Conservation (phyloP, 2,888 invertebrate genomes). For the Melinaea menophilus region DNA sequence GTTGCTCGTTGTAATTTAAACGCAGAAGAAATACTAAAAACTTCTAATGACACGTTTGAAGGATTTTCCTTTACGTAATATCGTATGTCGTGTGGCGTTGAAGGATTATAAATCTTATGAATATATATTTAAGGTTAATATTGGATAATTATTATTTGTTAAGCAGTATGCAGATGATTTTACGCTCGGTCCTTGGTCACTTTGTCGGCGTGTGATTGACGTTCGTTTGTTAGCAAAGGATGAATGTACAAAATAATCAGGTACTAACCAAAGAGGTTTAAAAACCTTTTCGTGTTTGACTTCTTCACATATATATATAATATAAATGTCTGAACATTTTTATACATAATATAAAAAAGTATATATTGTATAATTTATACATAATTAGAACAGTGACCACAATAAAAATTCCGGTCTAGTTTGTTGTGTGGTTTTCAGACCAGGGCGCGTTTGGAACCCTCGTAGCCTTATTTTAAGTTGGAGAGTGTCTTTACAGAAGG, state of each 20-base stretch:
- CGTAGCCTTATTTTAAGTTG: too few species aligned
- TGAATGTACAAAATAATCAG: slow-evolving; percentile 16
- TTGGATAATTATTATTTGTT: slow-evolving; percentile 21
- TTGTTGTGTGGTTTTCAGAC: too few species aligned
- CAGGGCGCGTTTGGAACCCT: too few species aligned
- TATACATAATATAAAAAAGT: too few species aligned
- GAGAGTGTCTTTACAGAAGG: too few species aligned
- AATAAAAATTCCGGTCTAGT: too few species aligned
- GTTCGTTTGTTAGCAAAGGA: slow-evolving; percentile 25
- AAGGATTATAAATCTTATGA: slow-evolving; percentile 19
- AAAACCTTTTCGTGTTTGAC: background rate
- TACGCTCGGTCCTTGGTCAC: slow-evolving; percentile 37
- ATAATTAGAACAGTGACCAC: too few species aligned
- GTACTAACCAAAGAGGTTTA: slow-evolving; percentile 8
- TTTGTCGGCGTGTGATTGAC: slow-evolving; percentile 35
- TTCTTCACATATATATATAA: background rate
- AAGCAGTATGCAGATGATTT: slow-evolving; percentile 36
- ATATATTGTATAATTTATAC: too few species aligned
- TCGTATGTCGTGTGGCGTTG: slow-evolving; percentile 14
- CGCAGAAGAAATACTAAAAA: slow-evolving; percentile 37
- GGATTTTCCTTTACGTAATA: slow-evolving; percentile 14
- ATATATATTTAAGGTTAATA: slow-evolving; percentile 12
- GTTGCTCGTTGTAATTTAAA: slow-evolving; percentile 37
- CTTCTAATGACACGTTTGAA: slow-evolving; percentile 34
- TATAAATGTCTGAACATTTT: background rate